These are phyloP conservation scores for Drosophila eohydei DNA, from an alignment of 2,888 invertebrate species.

Conservation along the genomic window DNA sequence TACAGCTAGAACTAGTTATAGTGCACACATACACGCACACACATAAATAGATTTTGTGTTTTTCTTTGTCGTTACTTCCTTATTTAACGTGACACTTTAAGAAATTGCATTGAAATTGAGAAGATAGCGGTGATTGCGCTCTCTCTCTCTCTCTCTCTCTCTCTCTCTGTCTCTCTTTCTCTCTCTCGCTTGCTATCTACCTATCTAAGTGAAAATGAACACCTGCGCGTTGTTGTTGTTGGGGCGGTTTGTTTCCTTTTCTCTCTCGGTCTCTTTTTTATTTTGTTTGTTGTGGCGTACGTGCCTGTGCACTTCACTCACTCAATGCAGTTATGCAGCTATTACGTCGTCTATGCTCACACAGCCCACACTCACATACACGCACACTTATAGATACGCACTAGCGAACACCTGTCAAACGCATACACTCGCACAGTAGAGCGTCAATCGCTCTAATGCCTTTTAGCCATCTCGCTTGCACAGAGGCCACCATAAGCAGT, in stretches of 20 bases:
- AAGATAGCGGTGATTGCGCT: conserved; percentile 51
- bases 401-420: conserved; percentile 74
- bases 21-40: not conserved
- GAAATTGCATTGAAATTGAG: conserved; percentile 79
- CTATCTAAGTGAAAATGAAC: conserved; percentile 66
- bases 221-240: conserved; percentile 62
- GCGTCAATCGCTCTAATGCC: conserved; percentile 38
- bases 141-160: conserved; percentile 9
- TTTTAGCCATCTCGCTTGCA: conserved; percentile 25
- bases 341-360: conserved; percentile 72
- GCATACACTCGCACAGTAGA: conserved; percentile 32
- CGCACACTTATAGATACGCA: conserved; percentile 55
- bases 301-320: conserved; percentile 57
- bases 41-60: not conserved
- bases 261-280: conserved; percentile 1
- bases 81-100: conserved; percentile 79
- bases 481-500: conserved; percentile 23
- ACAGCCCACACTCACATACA: conserved; percentile 25
- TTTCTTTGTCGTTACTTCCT: conserved; percentile 70
- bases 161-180: conserved; percentile 12
- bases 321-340: conserved; percentile 75
- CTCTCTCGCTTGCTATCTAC: not conserved
- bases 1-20: conserved; percentile 30
- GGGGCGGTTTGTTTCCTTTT: conserved; percentile 23
- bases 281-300: conserved; percentile 67